phyloP scores from a whole-genome alignment of 2,888 invertebrate species.

The Drosophila hamatofila region DNA sequence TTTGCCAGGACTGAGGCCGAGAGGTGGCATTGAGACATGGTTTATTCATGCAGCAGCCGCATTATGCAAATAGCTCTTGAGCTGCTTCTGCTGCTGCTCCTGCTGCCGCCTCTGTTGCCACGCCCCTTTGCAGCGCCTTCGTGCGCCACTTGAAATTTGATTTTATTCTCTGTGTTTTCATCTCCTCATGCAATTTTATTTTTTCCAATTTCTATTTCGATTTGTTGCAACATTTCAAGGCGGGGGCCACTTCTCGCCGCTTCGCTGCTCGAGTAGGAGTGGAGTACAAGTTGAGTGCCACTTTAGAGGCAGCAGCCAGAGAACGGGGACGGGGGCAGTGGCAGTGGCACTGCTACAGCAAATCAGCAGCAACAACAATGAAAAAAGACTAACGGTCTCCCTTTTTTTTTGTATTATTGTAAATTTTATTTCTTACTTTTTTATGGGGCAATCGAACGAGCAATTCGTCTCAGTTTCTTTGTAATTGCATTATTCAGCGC shows the following conservation, averaged over 20 bases:
- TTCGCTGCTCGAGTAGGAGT: constrained; percentile 53
- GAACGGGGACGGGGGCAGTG: background rate
- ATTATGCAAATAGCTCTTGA: constrained; percentile 74
- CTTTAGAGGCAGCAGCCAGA: constrained; percentile 30
- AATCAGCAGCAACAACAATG: constrained; percentile 10
- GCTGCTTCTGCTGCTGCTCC: constrained; percentile 35
- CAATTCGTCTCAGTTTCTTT: constrained; percentile 49
- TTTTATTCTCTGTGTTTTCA: constrained; percentile 51
- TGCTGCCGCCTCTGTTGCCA: constrained; percentile 25
- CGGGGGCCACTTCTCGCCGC: constrained; percentile 30
- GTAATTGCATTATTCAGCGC: constrained; percentile 59
- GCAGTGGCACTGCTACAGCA: background rate
- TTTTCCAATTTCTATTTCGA: constrained; percentile 71
- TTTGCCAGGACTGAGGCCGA: constrained; percentile 48
- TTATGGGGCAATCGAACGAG: constrained; percentile 46
- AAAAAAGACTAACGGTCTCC: constrained; percentile 33
- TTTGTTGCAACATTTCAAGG: constrained; percentile 68
- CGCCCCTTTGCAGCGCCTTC: constrained; percentile 55
- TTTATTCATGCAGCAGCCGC: constrained; percentile 80
- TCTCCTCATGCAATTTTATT: constrained; percentile 8
- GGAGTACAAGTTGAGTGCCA: constrained; percentile 69
- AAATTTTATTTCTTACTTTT: constrained; percentile 15
- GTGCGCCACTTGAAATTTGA: constrained; percentile 74
- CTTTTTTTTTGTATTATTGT: background rate
- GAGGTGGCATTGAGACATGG: constrained; percentile 65